These are phyloP conservation scores for Gorsachius goisagi DNA, from an alignment of 2,113 vertebrate species.

Conservation along the genomic window DNA sequence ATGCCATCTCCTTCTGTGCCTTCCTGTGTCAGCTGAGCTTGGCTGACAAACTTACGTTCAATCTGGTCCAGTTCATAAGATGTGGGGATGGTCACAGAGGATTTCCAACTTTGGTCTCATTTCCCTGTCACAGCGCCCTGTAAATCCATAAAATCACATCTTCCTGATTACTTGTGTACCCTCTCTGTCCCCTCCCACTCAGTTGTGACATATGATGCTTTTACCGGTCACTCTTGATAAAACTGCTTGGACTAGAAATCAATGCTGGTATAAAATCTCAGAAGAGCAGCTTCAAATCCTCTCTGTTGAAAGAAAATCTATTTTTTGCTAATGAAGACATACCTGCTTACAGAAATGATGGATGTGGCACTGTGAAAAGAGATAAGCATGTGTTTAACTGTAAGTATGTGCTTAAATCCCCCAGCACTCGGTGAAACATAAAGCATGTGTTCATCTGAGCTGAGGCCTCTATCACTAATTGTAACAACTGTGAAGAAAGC, in stretches of 20 bases:
- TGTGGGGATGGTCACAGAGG: not conserved
- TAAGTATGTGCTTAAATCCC: not conserved
- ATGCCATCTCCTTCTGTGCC: not conserved
- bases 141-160: not conserved
- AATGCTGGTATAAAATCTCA: not conserved
- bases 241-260: conserved; percentile 7
- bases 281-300: not conserved
- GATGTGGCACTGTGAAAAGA: not conserved
- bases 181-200: not conserved
- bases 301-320: not conserved
- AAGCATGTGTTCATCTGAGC: not conserved
- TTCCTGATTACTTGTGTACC: not conserved
- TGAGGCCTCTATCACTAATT: not conserved
- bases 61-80: not conserved
- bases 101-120: not conserved
- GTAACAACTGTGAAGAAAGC: not conserved
- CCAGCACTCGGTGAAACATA: not conserved
- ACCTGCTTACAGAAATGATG: not conserved
- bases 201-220: not conserved
- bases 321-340: not conserved
- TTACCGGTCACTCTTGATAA: not conserved
- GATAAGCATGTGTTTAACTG: not conserved
- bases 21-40: not conserved
- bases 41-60: not conserved
- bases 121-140: not conserved